Evolutionary conservation across 2,888 invertebrate species (phyloP).

Genomic region (Ophion obscuratus): DNA sequence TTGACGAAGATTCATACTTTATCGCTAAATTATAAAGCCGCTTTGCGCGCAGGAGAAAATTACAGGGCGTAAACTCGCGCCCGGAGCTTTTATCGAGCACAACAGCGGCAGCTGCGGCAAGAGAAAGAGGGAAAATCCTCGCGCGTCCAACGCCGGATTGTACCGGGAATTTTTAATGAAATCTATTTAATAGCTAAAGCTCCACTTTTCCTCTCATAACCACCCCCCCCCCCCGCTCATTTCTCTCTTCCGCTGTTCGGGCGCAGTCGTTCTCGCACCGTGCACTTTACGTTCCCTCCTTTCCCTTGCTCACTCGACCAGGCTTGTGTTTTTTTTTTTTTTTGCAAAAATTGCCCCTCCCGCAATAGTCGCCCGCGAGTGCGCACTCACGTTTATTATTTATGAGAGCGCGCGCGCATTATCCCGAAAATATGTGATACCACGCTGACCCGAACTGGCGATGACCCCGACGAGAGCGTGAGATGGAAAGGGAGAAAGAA

Average conservation of each 20-base stretch:
- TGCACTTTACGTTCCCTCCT: conserved; percentile 18
- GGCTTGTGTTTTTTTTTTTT: conserved; percentile 27
- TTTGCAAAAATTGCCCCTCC: conserved; percentile 36
- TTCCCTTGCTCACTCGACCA: conserved; percentile 30
- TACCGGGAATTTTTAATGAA: conserved; percentile 75
- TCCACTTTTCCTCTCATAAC: conserved; percentile 28
- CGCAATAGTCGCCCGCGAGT: conserved; percentile 68
- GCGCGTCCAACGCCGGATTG: conserved; percentile 48
- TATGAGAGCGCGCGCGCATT: conserved; percentile 78
- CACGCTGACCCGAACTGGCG: conserved; percentile 44
- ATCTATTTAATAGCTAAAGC: conserved; percentile 73
- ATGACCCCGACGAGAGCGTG: background rate
- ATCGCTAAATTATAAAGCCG: conserved; percentile 63
- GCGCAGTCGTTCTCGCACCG: conserved; percentile 9
- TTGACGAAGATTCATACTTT: conserved; percentile 66
- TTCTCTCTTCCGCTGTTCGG: background rate
- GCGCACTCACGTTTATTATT: conserved; percentile 76
- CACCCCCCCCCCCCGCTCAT: background rate
- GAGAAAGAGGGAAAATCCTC: conserved; percentile 26
- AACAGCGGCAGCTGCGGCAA: conserved; percentile 31
- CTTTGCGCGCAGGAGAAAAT: conserved; percentile 58
- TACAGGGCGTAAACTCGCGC: conserved; percentile 63
- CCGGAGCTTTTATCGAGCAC: conserved; percentile 63
- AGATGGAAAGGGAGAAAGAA: conserved; percentile 10
- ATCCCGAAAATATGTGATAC: conserved; percentile 79